These are phyloP conservation scores for Cybosia mesomella DNA, from an alignment of 2,888 invertebrate species.

Conservation along the genomic window DNA sequence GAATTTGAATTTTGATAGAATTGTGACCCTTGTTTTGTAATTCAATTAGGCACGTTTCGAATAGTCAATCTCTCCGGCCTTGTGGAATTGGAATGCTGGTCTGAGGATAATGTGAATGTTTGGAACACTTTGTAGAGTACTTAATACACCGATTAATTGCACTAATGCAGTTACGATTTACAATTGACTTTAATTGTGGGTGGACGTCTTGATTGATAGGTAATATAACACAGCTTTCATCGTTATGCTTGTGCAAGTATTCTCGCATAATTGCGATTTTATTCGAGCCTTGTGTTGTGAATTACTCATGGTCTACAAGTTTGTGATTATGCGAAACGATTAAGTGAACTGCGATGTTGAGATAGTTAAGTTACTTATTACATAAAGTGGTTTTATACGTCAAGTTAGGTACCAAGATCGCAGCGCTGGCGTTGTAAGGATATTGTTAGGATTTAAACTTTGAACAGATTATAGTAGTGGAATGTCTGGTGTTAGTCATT, in stretches of 20 bases:
- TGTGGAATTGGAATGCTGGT: constrained; percentile 42
- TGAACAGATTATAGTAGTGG: background rate
- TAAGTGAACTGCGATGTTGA: constrained; percentile 42
- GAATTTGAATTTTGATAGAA: constrained; percentile 54
- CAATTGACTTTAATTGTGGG: constrained; percentile 26
- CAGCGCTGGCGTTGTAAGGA: constrained; percentile 17
- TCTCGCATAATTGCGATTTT: constrained; percentile 32
- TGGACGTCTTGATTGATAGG: constrained; percentile 16
- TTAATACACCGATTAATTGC: constrained; percentile 6
- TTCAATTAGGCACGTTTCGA: constrained; percentile 52
- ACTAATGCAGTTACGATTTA: constrained; percentile 10
- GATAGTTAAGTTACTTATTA: constrained; percentile 43
- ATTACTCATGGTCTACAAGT: constrained; percentile 32
- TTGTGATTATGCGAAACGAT: constrained; percentile 44
- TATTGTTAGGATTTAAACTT: constrained; percentile 16
- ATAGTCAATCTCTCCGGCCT: constrained; percentile 57
- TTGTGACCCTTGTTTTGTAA: constrained; percentile 58
- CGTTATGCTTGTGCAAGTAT: constrained; percentile 27
- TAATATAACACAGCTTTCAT: constrained; percentile 26
- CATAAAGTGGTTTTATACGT: constrained; percentile 42
- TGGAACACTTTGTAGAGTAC: constrained; percentile 21
- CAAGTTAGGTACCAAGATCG: constrained; percentile 9
- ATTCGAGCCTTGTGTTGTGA: constrained; percentile 26
- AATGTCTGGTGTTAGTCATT: constrained; percentile 11
- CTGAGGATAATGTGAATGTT: constrained; percentile 52